These are phyloP conservation scores for Neopipo cinnamomea DNA, from an alignment of 2,113 vertebrate genomes.

Conservation along the genomic window DNA sequence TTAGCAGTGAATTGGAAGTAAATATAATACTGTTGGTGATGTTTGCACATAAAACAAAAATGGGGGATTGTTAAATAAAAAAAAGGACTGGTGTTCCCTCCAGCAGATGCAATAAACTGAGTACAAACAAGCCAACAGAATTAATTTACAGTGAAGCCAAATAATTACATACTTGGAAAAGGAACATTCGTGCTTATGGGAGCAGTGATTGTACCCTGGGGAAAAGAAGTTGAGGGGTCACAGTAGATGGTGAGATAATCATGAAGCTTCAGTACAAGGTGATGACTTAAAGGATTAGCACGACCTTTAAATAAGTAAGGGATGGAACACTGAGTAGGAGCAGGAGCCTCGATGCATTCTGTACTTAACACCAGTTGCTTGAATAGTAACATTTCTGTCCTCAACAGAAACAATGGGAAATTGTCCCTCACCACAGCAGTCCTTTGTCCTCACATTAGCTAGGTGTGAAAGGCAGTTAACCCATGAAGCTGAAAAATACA, in stretches of 20 bases:
- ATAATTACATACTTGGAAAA: background rate
- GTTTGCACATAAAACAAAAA: background rate
- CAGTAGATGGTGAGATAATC: background rate
- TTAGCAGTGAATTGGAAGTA: background rate
- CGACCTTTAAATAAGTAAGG: background rate
- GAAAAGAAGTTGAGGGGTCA: background rate
- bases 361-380: background rate
- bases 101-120: background rate
- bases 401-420: background rate
- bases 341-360: background rate
- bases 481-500: background rate
- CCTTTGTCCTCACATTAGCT: background rate
- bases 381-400: background rate
- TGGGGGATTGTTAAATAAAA: background rate
- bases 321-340: background rate
- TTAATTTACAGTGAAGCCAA: background rate
- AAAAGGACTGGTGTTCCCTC: background rate
- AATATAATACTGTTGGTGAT: background rate
- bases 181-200: background rate
- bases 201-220: background rate
- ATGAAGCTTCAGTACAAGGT: background rate
- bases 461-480: background rate
- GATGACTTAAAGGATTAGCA: background rate
- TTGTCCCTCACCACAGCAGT: background rate
- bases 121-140: background rate